Evolutionary conservation across 2,113 vertebrate species (phyloP).

Genomic region (Channa maculata): DNA sequence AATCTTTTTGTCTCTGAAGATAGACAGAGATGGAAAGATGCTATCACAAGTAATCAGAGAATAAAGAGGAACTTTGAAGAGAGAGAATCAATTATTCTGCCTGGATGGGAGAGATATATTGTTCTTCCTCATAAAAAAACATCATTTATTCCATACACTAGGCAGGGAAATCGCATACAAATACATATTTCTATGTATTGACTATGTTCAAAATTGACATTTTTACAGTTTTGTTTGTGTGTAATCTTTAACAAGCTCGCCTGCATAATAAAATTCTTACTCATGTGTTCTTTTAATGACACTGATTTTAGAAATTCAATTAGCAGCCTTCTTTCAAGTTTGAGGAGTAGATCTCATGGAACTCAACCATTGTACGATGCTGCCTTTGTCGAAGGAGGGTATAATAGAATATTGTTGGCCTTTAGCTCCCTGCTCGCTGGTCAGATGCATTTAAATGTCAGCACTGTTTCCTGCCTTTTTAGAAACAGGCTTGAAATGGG

Average conservation of each 20-base stretch:
- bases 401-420: conserved; percentile 81
- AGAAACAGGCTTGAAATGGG: conserved; percentile 73
- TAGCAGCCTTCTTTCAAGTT: conserved; percentile 58
- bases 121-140: conserved; percentile 24
- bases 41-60: conserved; percentile 67
- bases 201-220: conserved; percentile 3
- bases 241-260: not conserved
- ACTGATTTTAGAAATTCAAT: conserved; percentile 66
- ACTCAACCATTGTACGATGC: conserved; percentile 62
- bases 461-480: conserved; percentile 78
- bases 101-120: conserved; percentile 18
- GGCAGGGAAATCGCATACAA: conserved; percentile 3
- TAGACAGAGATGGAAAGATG: conserved; percentile 66
- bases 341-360: conserved; percentile 63
- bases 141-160: not conserved
- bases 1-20: conserved; percentile 65
- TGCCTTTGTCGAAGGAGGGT: conserved; percentile 67
- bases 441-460: conserved; percentile 84
- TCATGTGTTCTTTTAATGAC: conserved; percentile 39
- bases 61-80: conserved; percentile 64
- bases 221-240: not conserved
- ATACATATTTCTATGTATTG: conserved; percentile 21
- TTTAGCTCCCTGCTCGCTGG: conserved; percentile 75
- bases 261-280: conserved; percentile 27
- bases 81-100: conserved; percentile 58